Base-by-base conservation (phyloP, 2,797 vertebrate species). In the Microctenopoma stevenorrisi region DNA sequence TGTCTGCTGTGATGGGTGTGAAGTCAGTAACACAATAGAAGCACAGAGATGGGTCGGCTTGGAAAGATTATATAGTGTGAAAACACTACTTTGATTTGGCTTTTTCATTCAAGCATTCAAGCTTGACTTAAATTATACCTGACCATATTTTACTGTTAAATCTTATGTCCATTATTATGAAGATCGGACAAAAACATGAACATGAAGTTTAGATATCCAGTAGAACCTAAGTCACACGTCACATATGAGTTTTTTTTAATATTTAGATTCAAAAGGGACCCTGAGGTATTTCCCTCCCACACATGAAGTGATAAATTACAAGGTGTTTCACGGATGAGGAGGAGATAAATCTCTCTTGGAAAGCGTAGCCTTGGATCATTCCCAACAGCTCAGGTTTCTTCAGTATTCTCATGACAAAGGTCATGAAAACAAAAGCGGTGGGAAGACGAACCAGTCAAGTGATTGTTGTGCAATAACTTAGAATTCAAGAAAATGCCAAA, bases 351-450 rank as follows among this genome's bases (percentile, higher is more conserved):
- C 89, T 82, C 75, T 59, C 35, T 22, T 56, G 69, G 72, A 86
- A 64, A 71, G 78, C 84, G 83, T 53, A 18, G 30, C 59, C 58
- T 72, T 43, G 66, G 87, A 85, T 86, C 76, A 62, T 89, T 93
- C 91, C 88, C 86, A 91, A 76, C 75, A 43, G 74, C 86, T 94
- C 90, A 38, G 37, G 63, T 94, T 90, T 86, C 93, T 76, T 12
- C 28, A 66, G 74, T 57, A 50, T 84, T 76, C 64, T 80, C 37
- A 15, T 48, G 64, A 60, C 85, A 83, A 81, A 81, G 80, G 80
- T 88, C 73, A 63, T 57, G 72, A 91, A 91, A 92, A 89, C 84
- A 82, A 81, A 78, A 72, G 48, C 76, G 61, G 80, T 74, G 79
- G 82, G 86, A 86, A 81, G 74, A 83, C 12, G 54, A 89, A 79